A percentile compares a stretch with the other conserved stretches of the same genome.
Evolutionary conservation across 2,113 vertebrate genomes (phyloP).

Genomic region (Mugil cephalus): DNA sequence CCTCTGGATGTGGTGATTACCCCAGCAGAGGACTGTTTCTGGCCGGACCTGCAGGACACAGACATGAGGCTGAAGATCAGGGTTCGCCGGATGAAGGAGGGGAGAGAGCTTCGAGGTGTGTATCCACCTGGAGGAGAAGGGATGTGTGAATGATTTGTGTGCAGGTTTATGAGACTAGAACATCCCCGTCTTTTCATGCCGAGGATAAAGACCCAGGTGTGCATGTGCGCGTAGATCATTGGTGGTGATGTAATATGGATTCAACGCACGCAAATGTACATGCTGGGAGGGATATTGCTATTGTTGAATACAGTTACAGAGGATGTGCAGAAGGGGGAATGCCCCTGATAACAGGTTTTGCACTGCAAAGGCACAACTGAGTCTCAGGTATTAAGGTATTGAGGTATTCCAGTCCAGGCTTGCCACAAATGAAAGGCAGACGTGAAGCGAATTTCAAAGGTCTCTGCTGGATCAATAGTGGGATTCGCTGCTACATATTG

Average conservation of each 20-base stretch:
- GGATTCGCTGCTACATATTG: slow-evolving; percentile 19
- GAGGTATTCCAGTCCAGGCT: slow-evolving; percentile 52
- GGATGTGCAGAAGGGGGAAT: slow-evolving; percentile 28
- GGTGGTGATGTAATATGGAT: not conserved
- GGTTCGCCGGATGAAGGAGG: slow-evolving; percentile 92
- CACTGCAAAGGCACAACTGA: slow-evolving; percentile 44
- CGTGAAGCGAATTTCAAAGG: slow-evolving; percentile 45
- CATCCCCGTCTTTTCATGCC: not conserved
- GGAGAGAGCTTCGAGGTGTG: slow-evolving; percentile 91
- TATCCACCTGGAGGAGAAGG: slow-evolving; percentile 72
- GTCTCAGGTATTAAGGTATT: slow-evolving; percentile 21
- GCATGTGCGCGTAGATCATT: not conserved
- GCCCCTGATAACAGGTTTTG: slow-evolving; percentile 21
- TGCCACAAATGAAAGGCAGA: slow-evolving; percentile 27
- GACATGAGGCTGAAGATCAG: slow-evolving; percentile 95
- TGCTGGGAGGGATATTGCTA: not conserved
- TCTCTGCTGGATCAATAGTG: slow-evolving; percentile 1
- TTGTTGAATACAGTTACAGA: not conserved
- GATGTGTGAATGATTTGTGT: slow-evolving; percentile 7
- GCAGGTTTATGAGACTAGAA: not conserved
- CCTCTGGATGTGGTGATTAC: slow-evolving; percentile 89
- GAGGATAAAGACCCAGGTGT: slow-evolving; percentile 13
- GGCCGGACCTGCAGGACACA: slow-evolving; percentile 87
- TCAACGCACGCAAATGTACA: not conserved
- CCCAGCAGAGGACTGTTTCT: slow-evolving; percentile 87